These are phyloP conservation scores for Fringilla coelebs DNA, from an alignment of 2,797 vertebrate species.

Conservation along the genomic window DNA sequence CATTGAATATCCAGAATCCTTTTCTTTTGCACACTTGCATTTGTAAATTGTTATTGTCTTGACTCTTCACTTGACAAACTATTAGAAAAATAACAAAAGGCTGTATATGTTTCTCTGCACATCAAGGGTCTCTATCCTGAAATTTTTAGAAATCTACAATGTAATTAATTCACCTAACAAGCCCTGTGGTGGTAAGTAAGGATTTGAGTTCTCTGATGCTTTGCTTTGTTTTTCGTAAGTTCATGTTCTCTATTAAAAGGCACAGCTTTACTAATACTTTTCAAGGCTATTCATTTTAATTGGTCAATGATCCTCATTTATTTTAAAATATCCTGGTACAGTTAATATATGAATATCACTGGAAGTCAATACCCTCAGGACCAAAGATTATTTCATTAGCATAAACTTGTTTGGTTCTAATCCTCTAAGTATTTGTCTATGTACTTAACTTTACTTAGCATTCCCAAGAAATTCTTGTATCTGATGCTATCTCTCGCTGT, in stretches of 20 bases:
- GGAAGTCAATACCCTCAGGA: neutral
- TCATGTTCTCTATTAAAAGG: neutral
- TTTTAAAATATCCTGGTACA: neutral
- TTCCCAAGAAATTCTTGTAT: neutral
- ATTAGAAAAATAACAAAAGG: neutral
- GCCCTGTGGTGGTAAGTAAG: neutral
- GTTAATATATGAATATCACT: neutral
- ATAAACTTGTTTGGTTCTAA: neutral
- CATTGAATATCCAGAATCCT: neutral
- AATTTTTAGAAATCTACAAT: neutral
- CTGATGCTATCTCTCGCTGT: neutral
- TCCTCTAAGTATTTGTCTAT: neutral
- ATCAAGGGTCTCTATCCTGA: rapidly evolving
- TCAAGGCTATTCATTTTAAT: neutral
- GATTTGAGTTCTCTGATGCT: neutral
- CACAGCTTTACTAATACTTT: neutral
- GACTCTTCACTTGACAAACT: neutral
- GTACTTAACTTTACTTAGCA: neutral
- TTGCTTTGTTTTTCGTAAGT: neutral
- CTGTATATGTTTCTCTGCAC: neutral
- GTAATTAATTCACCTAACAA: neutral
- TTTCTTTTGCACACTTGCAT: neutral
- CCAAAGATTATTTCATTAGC: neutral
- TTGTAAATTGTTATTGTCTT: neutral
- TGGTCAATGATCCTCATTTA: neutral